Evolutionary conservation across 2,797 vertebrate genomes (phyloP), one percentile per base, ranked within the genome.

Genomic region (Borostomias antarcticus): DNA sequence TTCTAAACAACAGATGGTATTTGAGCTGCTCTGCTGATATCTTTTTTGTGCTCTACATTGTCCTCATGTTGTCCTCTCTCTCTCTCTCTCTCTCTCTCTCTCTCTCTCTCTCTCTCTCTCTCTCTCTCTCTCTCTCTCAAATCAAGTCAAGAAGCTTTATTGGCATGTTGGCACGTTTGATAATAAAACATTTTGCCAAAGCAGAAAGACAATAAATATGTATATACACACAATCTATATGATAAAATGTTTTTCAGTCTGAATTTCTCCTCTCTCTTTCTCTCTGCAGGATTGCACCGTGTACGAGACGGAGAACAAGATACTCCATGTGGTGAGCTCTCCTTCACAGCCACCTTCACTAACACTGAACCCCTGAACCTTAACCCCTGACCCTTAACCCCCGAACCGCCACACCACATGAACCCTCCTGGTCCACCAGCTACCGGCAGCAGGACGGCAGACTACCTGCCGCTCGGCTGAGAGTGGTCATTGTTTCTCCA

Each of bases 231-330:
- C n/a, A n/a, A n/a, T n/a, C n/a, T n/a, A n/a, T n/a, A n/a, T n/a
- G n/a, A n/a, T n/a, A n/a, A n/a, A n/a, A n/a, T n/a, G n/a, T n/a
- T n/a, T n/a, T n/a, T n/a, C n/a, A n/a, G n/a, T n/a, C n/a, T n/a
- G n/a, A n/a, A n/a, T n/a, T n/a, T n/a, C n/a, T n/a, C n/a, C 29
- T 54, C 45, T 23, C 37, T 71, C 70, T 75, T 7, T 79, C 76
- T 87, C 77, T 17, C 62, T 68, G 65, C 82, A 96, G 95, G 94
- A 96, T 83, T 96, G 94, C 86, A 95, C 94, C 19, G 93, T 96
- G 66, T 93, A 94, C 62, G 95, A 97, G 90, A 96, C 94, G 62
- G 96, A 98, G 91, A 96, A 96, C 70, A 96, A 98, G 88, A 96
- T 98, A 67, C 94, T 97, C 73, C 94, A 96, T 53, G 94, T 97